Base-by-base conservation (phyloP, 2,888 invertebrate genomes). In the Epiblema foenella region DNA sequence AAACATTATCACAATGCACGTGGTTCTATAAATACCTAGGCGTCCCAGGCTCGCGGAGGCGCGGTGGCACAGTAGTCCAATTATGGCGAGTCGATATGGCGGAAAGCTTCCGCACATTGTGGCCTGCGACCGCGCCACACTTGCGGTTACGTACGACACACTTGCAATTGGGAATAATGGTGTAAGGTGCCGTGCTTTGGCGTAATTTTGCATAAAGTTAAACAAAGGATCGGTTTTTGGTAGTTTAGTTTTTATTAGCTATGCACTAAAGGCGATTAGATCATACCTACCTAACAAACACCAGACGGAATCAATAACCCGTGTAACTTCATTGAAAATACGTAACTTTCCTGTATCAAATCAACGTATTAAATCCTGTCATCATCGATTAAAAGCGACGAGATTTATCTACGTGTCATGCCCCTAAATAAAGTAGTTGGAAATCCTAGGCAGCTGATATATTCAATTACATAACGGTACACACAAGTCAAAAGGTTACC, bases 51-150 rank as follows among this genome's bases (percentile, higher is more conserved):
- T 70, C 39, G 72, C 72, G 68, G 60, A 54, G 63, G 37, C 52
- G 60, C 49, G 74, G 67, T 74, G 75, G 69, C 76, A 77, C 70
- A 78, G 74, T 78, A 77, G 71, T 75, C 78, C 76, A 77, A 76
- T 78, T 78, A 51, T 12, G 74, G 68, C 65, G 72, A 42, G 42
- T 73, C 78, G 85, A 85, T 86, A 85, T 82, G 77, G 83, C 84
- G 87, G 87, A 86, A 74, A 77, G 83, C 83, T 89, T 87, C 89
- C 89, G 88, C 77, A 81, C 88, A 85, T 89, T 89, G 88, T 88
- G 83, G 81, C 82, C 81, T 81, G 77, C 86, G 85, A 78, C 79
- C 73, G 84, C 84, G 81, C 83, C 76, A 82, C 81, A 83, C 73
- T 68, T 69, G 75, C 73, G 29, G 33, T 63, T 18, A 17, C 51